These are phyloP conservation scores for Crax fasciolata DNA, from an alignment of 2,797 vertebrate genomes.

Conservation along the genomic window DNA sequence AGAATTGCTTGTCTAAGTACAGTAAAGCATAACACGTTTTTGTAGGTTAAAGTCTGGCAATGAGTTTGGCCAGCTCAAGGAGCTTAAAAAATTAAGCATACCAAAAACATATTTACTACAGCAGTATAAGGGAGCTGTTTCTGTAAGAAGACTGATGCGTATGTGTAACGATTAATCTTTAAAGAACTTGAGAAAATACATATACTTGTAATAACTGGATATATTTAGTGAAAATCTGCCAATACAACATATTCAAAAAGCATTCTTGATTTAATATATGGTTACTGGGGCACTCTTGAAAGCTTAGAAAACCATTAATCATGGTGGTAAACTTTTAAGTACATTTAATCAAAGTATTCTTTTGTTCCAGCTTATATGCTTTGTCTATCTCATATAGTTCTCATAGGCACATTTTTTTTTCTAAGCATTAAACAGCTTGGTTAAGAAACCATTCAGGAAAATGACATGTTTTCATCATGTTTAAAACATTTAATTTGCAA, in stretches of 20 bases:
- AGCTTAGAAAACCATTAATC: background rate
- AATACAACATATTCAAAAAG: background rate
- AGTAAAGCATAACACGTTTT: background rate
- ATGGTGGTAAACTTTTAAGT: background rate
- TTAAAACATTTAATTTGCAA: background rate
- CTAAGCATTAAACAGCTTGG: background rate
- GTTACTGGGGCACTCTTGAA: background rate
- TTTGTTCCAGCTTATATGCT: background rate
- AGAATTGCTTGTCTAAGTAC: background rate
- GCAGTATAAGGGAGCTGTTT: background rate
- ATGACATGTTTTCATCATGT: background rate
- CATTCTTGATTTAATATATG: background rate
- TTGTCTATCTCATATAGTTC: background rate
- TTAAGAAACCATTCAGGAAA: background rate
- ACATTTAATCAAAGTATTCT: background rate
- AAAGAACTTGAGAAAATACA: slow-evolving; percentile 6
- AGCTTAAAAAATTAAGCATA: background rate
- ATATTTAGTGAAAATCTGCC: background rate
- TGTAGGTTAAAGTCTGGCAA: background rate
- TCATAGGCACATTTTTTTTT: background rate
- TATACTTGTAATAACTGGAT: background rate
- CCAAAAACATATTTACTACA: background rate
- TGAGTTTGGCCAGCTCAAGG: background rate
- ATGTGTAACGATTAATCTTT: background rate
- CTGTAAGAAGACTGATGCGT: background rate